phyloP scores from a whole-genome alignment of 2,888 invertebrate genomes.

The Pristionchus exspectatus region DNA sequence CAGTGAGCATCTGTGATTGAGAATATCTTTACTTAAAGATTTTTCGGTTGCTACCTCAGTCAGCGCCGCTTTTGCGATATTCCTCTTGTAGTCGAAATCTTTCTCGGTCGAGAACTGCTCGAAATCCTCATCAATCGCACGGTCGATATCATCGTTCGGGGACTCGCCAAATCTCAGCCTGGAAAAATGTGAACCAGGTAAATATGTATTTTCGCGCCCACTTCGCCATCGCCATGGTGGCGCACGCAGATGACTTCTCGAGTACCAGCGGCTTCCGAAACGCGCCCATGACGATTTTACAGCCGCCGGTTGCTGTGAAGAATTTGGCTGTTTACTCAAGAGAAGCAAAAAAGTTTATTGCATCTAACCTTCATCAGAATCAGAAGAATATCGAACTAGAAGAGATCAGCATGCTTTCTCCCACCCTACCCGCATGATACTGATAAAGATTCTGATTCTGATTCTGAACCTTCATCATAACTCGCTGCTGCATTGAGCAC shows the following conservation, averaged over 20 bases:
- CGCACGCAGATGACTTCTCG: background rate
- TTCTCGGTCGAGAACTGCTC: background rate
- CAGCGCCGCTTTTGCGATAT: background rate
- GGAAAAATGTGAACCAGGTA: background rate
- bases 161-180: background rate
- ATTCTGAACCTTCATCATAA: background rate
- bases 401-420: too few relatives aligned
- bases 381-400: too few relatives aligned
- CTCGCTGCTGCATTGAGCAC: slow-evolving; percentile 36
- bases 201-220: too few relatives aligned
- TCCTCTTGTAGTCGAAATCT: slow-evolving; percentile 28
- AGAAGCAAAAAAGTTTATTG: too few relatives aligned
- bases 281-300: slow-evolving; percentile 24
- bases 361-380: background rate
- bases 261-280: background rate
- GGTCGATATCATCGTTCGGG: background rate
- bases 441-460: too few relatives aligned
- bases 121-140: background rate
- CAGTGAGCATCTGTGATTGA: background rate
- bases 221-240: background rate
- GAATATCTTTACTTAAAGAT: background rate
- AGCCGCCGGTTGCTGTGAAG: background rate
- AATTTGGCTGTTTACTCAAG: background rate
- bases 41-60: background rate
- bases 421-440: too few relatives aligned